Conservation (phyloP, 2,888 invertebrate genomes). For the Eilema griseolum region DNA sequence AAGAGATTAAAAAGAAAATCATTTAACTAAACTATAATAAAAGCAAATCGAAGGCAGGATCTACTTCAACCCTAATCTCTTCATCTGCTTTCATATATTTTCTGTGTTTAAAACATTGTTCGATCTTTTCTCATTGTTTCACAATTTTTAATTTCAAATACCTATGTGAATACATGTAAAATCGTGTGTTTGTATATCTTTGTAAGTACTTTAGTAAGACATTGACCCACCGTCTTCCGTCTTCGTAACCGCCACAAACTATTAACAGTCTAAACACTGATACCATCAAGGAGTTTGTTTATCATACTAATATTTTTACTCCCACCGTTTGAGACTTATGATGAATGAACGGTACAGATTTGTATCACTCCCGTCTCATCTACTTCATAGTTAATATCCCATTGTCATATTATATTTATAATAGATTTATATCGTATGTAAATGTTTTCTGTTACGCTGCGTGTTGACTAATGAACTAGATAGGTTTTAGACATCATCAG, state of each 20-base stretch:
- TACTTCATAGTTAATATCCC: constrained; percentile 75
- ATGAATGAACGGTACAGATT: constrained; percentile 74
- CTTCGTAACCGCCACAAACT: constrained; percentile 45
- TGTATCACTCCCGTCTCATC: constrained; percentile 67
- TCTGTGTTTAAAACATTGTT: not conserved
- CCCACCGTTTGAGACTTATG: constrained; percentile 60
- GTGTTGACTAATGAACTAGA: constrained; percentile 49
- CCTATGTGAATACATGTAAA: not conserved
- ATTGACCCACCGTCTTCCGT: constrained; percentile 24
- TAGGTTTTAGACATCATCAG: not conserved
- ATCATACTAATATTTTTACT: constrained; percentile 62
- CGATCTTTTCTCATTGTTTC: not conserved
- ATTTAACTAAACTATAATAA: too few relatives aligned
- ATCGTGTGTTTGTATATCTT: not conserved
- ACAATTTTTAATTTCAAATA: not conserved
- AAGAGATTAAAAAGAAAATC: too few relatives aligned
- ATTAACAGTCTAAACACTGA: constrained; percentile 61
- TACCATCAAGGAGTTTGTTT: constrained; percentile 65
- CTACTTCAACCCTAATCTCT: too few relatives aligned
- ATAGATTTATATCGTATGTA: constrained; percentile 71
- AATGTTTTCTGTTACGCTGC: constrained; percentile 61
- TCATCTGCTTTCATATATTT: not conserved
- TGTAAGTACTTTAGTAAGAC: constrained; percentile 16
- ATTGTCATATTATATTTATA: constrained; percentile 80
- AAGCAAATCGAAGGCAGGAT: too few relatives aligned